phyloP scores from a whole-genome alignment of 23 tunicate genomes.

The Trididemnum nubilum region DNA sequence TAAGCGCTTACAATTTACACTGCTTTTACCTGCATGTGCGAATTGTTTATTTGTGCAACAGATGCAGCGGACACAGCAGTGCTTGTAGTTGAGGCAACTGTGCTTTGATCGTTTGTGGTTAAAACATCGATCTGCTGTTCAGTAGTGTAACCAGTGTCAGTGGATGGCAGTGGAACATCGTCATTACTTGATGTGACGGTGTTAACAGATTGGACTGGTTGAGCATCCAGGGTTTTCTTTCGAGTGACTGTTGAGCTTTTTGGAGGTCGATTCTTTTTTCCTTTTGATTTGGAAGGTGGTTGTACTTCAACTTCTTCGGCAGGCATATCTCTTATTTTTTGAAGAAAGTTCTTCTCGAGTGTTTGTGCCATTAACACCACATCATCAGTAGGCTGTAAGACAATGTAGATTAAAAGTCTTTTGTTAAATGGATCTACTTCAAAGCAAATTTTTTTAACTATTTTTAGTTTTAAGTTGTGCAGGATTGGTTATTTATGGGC shows the following conservation, averaged over 20 bases:
- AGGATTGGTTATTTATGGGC: no score
- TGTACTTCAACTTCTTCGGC: constrained; percentile 69
- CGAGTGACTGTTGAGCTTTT: constrained; percentile 47
- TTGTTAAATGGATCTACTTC: no score
- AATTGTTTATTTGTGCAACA: constrained; percentile 41
- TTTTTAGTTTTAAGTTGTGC: no score
- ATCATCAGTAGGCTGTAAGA: constrained; percentile 90
- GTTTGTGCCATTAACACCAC: constrained; percentile 95
- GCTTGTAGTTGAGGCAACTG: not conserved
- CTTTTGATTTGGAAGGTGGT: constrained; percentile 50
- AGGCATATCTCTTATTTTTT: constrained; percentile 93
- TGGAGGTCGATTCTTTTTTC: constrained; percentile 39
- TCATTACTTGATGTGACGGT: constrained; percentile 82
- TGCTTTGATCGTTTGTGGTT: not conserved
- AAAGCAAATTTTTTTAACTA: no score
- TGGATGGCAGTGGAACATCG: constrained; percentile 33
- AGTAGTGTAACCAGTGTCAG: not conserved
- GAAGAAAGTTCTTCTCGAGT: constrained; percentile 79
- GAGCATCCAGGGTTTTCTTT: constrained; percentile 70
- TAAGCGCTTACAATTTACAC: no score
- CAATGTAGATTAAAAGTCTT: not conserved
- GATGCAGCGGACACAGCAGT: not conserved
- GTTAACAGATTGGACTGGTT: constrained; percentile 32
- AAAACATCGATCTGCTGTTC: not conserved
- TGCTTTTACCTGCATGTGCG: constrained; percentile 25